These are phyloP conservation scores for Falco cherrug DNA, from an alignment of 2,797 vertebrate genomes.

Conservation along the genomic window DNA sequence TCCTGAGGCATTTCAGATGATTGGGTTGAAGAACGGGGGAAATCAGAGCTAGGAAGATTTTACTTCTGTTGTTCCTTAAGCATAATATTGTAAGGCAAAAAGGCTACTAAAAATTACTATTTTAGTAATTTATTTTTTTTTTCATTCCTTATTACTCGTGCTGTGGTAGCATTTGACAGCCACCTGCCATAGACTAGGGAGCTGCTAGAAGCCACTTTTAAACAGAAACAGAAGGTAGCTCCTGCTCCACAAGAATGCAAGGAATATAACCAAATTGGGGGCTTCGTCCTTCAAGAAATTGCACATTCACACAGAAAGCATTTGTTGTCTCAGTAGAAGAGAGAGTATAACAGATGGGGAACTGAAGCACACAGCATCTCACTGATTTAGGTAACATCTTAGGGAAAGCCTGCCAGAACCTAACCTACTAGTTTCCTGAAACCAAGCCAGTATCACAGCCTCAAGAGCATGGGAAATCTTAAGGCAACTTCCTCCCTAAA, in stretches of 20 bases:
- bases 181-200: not conserved
- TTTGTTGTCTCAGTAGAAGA: not conserved
- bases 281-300: not conserved
- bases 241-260: not conserved
- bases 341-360: not conserved
- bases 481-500: not conserved
- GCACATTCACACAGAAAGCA: accelerated
- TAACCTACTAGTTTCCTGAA: not conserved
- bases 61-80: not conserved
- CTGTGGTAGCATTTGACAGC: not conserved
- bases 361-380: not conserved
- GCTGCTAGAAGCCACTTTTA: not conserved
- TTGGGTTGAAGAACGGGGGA: not conserved
- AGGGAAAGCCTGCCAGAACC: not conserved
- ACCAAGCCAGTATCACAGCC: not conserved
- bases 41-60: not conserved
- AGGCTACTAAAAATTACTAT: not conserved
- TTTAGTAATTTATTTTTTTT: not conserved
- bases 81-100: not conserved
- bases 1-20: not conserved
- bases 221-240: not conserved
- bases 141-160: not conserved
- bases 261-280: not conserved
- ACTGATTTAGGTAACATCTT: not conserved
- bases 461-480: not conserved